phyloP scores from a whole-genome alignment of 2,888 invertebrate genomes.

The Dryocosmus kuriphilus region DNA sequence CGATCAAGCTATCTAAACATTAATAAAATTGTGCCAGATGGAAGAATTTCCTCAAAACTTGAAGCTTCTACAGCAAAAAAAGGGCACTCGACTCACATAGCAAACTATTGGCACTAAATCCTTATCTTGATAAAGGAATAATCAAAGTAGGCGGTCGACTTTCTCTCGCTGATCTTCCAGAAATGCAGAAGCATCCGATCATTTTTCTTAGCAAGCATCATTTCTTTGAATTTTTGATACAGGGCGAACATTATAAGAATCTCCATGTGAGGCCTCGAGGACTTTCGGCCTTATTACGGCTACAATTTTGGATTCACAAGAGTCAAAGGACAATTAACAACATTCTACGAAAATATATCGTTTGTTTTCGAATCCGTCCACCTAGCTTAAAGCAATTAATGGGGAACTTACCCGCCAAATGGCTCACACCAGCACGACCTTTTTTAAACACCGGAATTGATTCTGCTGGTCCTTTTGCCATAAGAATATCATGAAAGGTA shows the following conservation, averaged over 20 bases:
- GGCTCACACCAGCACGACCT: slow-evolving; percentile 53
- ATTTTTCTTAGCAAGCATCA: neutral
- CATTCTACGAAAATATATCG: slow-evolving; percentile 41
- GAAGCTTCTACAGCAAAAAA: too few relatives aligned
- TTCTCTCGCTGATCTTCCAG: neutral
- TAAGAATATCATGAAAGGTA: neutral
- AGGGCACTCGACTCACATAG: too few relatives aligned
- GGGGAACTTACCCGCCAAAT: slow-evolving; percentile 49
- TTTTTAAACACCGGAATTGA: slow-evolving; percentile 53
- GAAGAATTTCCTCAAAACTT: too few relatives aligned
- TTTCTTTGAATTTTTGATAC: neutral
- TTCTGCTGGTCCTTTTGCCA: slow-evolving; percentile 39
- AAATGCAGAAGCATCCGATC: neutral
- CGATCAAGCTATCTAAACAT: too few relatives aligned
- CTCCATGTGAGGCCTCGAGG: too few relatives aligned
- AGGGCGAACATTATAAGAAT: neutral
- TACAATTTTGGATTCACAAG: neutral
- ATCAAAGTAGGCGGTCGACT: neutral
- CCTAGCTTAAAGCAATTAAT: slow-evolving; percentile 30
- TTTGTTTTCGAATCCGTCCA: slow-evolving; percentile 44
- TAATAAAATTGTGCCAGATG: too few relatives aligned
- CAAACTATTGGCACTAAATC: too few relatives aligned
- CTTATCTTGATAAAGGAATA: too few relatives aligned
- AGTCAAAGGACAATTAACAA: neutral
- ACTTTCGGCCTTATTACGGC: neutral